A percentile compares a stretch with the other conserved stretches of the same genome.
These are phyloP conservation scores for Donacobius atricapilla DNA, from an alignment of 2,113 vertebrate genomes.

Conservation along the genomic window DNA sequence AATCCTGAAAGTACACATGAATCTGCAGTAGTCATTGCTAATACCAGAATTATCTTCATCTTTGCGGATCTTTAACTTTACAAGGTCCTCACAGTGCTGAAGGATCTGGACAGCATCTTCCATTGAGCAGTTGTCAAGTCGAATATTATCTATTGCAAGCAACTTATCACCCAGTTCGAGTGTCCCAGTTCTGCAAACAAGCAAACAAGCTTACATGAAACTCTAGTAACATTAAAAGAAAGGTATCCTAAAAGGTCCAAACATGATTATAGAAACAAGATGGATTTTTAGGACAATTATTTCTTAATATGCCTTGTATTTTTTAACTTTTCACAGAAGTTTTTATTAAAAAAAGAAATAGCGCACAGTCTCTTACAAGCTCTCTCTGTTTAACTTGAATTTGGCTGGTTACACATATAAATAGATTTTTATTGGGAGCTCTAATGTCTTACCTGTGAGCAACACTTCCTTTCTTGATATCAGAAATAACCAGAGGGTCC, in stretches of 20 bases:
- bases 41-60: slow-evolving; percentile 98
- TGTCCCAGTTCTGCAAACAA: slow-evolving; percentile 86
- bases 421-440: neutral
- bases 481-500: slow-evolving; percentile 96
- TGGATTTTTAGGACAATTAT: neutral
- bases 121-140: slow-evolving; percentile 96
- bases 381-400: neutral
- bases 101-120: slow-evolving; percentile 97
- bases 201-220: neutral
- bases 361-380: neutral
- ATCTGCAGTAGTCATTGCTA: neutral
- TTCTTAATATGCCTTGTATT: neutral
- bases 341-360: neutral
- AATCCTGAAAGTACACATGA: neutral
- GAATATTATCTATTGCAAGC: slow-evolving; percentile 94
- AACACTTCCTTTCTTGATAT: slow-evolving; percentile 98
- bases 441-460: slow-evolving; percentile 87
- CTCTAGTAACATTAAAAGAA: neutral
- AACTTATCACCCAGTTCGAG: slow-evolving; percentile 94
- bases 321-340: neutral
- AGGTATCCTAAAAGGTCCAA: neutral
- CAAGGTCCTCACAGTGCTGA: slow-evolving; percentile 94
- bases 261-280: neutral
- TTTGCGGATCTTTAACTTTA: slow-evolving; percentile 96
- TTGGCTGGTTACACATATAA: neutral